Evolutionary conservation across 2,797 vertebrate species (phyloP), one percentile per base, ranked within the genome.

Genomic region (Anisognathus igniventris): DNA sequence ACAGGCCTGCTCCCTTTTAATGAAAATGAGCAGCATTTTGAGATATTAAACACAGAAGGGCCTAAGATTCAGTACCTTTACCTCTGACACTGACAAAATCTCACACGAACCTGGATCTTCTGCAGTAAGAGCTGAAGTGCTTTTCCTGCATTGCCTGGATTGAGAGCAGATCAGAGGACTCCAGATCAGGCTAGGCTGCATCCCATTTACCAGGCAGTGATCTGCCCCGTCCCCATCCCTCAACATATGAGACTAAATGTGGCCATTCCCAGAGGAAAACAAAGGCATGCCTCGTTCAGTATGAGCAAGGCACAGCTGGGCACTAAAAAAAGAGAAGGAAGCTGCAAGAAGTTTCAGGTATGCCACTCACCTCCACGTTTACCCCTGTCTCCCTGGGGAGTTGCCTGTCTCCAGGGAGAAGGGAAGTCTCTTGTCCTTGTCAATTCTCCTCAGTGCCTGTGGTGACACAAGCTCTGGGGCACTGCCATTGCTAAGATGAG

Each of bases 241-340:
- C 72, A 57, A 37, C 35, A 33, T 3, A 42, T 0, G 2, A 60
- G 20, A 35, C 14, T 13, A 54, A 30, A 71, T 1, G 2, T 12
- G 30, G 60, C 68, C 24, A 24, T 53, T 84, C n/a, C 53, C 24
- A 74, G 72, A 67, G 35, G 30, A 78, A 93, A 93, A 84, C 0
- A 4, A 83, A 67, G 39, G 14, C 35, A 16, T 6, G 37, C 13
- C 37, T 27, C n/a, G 22, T 35, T 66, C 9, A 12, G 18, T 10
- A 6, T 3, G 9, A 85, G 30, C 58, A 68, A 5, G 15, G 48
- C 50, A 50, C 16, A 54, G 18, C 33, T 35, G 33, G 33, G 25
- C 11, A 48, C 68, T 61, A 21, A n/a, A 83, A 60, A 70, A 42
- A 18, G 40, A 86, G 19, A 56, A 7, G 48, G 64, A 87, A 89